Percentiles rank a stretch among this genome's conserved stretches.
phyloP scores from a whole-genome alignment of 2,797 vertebrate genomes.

The Spinibarbus caldwelli region DNA sequence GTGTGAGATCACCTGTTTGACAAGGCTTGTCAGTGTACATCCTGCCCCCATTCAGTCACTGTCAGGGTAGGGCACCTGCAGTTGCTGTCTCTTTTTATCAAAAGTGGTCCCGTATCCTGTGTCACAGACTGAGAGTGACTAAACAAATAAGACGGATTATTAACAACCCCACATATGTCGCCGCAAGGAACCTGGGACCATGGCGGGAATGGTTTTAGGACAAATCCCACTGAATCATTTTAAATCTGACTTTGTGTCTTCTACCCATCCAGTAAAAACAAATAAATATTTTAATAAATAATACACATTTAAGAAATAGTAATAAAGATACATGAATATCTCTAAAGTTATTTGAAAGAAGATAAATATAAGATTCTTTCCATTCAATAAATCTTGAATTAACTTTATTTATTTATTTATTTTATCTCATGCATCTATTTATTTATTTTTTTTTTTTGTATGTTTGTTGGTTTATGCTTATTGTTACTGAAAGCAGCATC shows the following conservation, averaged over 20 bases:
- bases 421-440: neutral
- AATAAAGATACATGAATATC: neutral
- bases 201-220: neutral
- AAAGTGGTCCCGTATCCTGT: conserved; percentile 76
- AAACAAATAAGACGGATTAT: conserved; percentile 76
- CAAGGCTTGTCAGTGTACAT: conserved; percentile 77
- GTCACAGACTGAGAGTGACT: conserved; percentile 72
- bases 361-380: neutral
- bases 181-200: conserved; percentile 34
- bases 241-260: neutral
- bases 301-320: neutral
- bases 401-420: fast-evolving
- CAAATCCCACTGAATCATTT: neutral
- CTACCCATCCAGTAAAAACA: neutral
- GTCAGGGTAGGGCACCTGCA: conserved; percentile 74
- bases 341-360: neutral
- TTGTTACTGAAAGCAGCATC: neutral
- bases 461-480: neutral
- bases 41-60: conserved; percentile 82
- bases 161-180: conserved; percentile 71
- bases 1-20: conserved; percentile 59
- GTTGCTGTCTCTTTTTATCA: conserved; percentile 74
- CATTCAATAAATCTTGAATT: neutral
- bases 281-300: neutral
- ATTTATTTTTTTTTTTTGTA: neutral